Conservation (phyloP, 1,140 invertebrate genomes). For the Papilio helenus region DNA sequence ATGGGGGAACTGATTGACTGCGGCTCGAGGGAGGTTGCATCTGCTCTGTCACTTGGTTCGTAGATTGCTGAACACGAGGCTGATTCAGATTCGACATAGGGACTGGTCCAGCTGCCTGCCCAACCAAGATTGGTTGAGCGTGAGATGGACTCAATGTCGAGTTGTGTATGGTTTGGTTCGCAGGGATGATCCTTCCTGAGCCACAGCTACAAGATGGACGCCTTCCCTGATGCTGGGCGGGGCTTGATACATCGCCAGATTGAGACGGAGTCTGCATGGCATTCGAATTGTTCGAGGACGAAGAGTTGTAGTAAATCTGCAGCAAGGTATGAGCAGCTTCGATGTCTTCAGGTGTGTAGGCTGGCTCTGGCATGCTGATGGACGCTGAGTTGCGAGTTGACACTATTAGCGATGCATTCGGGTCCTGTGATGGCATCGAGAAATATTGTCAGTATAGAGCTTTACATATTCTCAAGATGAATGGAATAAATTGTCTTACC, state of each 20-base stretch:
- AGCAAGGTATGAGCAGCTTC: conserved; percentile 3
- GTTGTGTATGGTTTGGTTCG: conserved; percentile 3
- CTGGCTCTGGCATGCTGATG: conserved; percentile 2
- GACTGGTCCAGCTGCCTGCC: conserved; percentile 1
- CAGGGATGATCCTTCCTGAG: conserved; percentile 2
- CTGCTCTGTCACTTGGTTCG: background rate
- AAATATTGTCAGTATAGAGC: conserved; percentile 4
- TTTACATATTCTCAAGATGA: conserved; percentile 5
- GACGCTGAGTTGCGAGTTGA: conserved; percentile 2
- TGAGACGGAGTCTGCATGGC: conserved; percentile 2
- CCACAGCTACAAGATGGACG: conserved; percentile 2
- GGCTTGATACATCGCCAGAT: too few species aligned
- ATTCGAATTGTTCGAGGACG: background rate
- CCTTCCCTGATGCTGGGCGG: conserved; percentile 1
- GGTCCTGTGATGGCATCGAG: conserved; percentile 2
- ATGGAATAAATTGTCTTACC: conserved; percentile 5
- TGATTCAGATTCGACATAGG: conserved; percentile 4
- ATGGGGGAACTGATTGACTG: background rate
- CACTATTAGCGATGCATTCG: conserved; percentile 3
- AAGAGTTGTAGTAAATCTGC: conserved; percentile 4
- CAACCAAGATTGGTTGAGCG: conserved; percentile 3
- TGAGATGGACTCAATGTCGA: conserved; percentile 3
- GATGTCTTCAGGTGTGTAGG: conserved; percentile 3
- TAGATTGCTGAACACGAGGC: background rate
- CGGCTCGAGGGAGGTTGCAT: background rate